Percentiles rank a stretch among this genome's conserved stretches.
phyloP scores from a whole-genome alignment of 2,113 vertebrate genomes.

The Phalacrocorax pelagicus region DNA sequence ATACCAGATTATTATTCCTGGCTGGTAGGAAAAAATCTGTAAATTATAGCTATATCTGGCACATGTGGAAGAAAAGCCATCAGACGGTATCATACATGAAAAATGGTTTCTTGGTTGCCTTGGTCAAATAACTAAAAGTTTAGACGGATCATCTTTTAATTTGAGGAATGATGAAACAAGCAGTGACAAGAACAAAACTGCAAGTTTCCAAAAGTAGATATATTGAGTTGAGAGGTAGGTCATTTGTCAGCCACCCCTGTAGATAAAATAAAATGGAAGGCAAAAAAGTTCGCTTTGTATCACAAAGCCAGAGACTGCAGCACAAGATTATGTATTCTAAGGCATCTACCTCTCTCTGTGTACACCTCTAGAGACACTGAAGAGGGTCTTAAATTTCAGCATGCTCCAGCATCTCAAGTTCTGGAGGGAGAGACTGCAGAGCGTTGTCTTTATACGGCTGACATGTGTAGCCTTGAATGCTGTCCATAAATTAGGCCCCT shows the following conservation, averaged over 20 bases:
- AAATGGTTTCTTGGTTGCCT: not conserved
- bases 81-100: not conserved
- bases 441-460: not conserved
- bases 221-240: not conserved
- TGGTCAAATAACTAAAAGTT: slow-evolving; percentile 12
- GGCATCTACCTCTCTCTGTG: not conserved
- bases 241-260: not conserved
- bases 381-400: slow-evolving; percentile 8
- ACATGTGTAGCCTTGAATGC: not conserved
- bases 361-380: not conserved
- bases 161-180: slow-evolving; percentile 24
- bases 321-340: not conserved
- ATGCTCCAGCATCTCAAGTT: not conserved
- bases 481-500: not conserved
- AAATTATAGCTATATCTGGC: not conserved
- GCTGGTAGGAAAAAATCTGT: not conserved
- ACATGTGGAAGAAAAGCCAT: slow-evolving; percentile 2
- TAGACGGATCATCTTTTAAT: slow-evolving; percentile 36
- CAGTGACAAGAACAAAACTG: slow-evolving; percentile 21
- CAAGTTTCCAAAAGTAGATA: slow-evolving; percentile 3
- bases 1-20: not conserved
- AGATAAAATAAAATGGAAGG: not conserved
- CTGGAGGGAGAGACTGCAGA: not conserved
- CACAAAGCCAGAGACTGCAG: not conserved
- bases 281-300: not conserved